These are phyloP conservation scores for Axea sp. DNA, from an alignment of 2,888 invertebrate species.

Conservation along the genomic window DNA sequence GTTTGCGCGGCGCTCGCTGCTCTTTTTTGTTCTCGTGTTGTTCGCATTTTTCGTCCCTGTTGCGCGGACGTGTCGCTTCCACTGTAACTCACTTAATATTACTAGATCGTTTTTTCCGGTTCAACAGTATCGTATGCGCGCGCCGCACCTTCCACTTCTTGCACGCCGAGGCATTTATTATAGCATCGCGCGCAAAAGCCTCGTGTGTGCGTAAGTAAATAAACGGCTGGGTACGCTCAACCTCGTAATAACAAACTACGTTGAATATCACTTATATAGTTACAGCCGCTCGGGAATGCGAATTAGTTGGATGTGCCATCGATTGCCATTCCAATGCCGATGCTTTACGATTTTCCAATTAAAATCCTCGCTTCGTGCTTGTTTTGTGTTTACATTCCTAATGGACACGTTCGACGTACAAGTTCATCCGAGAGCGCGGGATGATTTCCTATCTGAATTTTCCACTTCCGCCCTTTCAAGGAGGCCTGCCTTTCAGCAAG, in stretches of 20 bases:
- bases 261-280: constrained; percentile 47
- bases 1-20: constrained; percentile 7
- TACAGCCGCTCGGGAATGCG: constrained; percentile 32
- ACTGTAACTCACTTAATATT: constrained; percentile 53
- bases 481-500: too few species aligned
- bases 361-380: constrained; percentile 26
- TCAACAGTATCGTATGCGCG: constrained; percentile 29
- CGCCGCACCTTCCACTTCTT: constrained; percentile 48
- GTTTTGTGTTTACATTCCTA: constrained; percentile 38
- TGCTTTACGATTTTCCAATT: constrained; percentile 56
- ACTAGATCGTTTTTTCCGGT: constrained; percentile 40
- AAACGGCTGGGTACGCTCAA: constrained; percentile 20
- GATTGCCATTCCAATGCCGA: constrained; percentile 46
- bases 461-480: too few species aligned
- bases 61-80: constrained; percentile 37
- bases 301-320: constrained; percentile 49
- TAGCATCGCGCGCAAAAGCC: constrained; percentile 27
- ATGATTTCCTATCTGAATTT: too few species aligned
- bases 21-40: constrained; percentile 7
- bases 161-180: constrained; percentile 46
- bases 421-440: too few species aligned
- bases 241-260: constrained; percentile 49
- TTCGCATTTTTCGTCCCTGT: neutral
- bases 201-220: constrained; percentile 48
- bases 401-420: too few species aligned